Conservation (phyloP, 2,888 invertebrate species). For the Drosophila sordidula region DNA sequence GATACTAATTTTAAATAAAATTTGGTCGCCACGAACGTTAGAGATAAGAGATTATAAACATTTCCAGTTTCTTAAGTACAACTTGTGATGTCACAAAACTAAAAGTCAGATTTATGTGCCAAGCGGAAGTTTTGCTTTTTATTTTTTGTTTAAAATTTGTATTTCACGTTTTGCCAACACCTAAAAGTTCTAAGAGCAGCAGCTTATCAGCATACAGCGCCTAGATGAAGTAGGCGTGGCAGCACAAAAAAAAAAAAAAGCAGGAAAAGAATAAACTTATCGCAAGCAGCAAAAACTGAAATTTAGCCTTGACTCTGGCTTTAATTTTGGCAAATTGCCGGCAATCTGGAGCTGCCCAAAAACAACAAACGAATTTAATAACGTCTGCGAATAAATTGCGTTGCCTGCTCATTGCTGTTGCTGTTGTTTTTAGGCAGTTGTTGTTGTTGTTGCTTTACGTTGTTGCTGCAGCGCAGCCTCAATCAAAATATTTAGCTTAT, state of each 20-base stretch:
- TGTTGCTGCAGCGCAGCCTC: slow-evolving; percentile 32
- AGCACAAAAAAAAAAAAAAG: neutral
- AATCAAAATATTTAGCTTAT: slow-evolving; percentile 78
- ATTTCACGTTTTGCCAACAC: neutral
- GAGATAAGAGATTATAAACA: slow-evolving; percentile 5
- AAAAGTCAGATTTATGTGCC: neutral
- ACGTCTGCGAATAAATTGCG: slow-evolving; percentile 46
- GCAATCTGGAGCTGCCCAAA: slow-evolving; percentile 51
- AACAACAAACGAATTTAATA: slow-evolving; percentile 53
- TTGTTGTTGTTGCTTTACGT: slow-evolving; percentile 17
- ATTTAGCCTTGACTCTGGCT: slow-evolving; percentile 62
- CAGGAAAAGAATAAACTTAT: slow-evolving; percentile 19
- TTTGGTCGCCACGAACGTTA: neutral
- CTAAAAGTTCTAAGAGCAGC: neutral
- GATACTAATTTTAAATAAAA: neutral
- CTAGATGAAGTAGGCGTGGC: slow-evolving; percentile 9
- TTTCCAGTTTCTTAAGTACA: neutral
- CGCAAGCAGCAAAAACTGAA: slow-evolving; percentile 11
- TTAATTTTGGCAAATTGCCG: slow-evolving; percentile 67
- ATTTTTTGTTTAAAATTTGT: neutral
- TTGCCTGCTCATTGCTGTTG: slow-evolving; percentile 27
- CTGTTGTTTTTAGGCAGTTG: slow-evolving; percentile 27
- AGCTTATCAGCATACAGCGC: slow-evolving; percentile 29
- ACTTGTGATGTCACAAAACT: neutral
- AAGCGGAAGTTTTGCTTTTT: slow-evolving; percentile 12